A percentile compares a stretch with the other conserved stretches of the same genome.
phyloP scores from a whole-genome alignment of 2,888 invertebrate species.

The Deladenus siricidicola region DNA sequence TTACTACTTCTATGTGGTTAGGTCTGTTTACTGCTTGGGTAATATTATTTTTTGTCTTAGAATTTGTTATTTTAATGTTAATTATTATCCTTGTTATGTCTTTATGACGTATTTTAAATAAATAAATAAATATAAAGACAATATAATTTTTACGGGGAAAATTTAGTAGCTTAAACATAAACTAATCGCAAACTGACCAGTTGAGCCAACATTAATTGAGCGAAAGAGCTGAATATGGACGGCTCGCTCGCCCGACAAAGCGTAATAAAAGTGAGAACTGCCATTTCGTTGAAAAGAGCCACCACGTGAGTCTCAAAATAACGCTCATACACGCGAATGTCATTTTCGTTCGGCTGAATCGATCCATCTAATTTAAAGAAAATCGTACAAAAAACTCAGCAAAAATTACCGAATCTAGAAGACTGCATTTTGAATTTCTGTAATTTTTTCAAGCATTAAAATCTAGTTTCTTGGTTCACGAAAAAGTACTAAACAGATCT shows the following conservation, averaged over 20 bases:
- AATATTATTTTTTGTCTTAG: too few relatives aligned
- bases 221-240: slow-evolving; percentile 29
- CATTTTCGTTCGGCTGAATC: slow-evolving; percentile 10
- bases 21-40: too few relatives aligned
- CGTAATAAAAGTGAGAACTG: slow-evolving; percentile 26
- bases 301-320: slow-evolving; percentile 24
- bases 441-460: too few relatives aligned
- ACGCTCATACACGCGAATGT: slow-evolving; percentile 20
- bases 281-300: slow-evolving; percentile 25
- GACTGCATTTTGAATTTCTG: neutral
- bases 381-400: neutral
- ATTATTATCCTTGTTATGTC: too few relatives aligned
- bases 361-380: slow-evolving; percentile 3
- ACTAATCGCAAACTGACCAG: slow-evolving; percentile 30
- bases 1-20: too few relatives aligned
- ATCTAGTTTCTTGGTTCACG: too few relatives aligned
- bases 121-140: neutral
- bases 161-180: too few relatives aligned
- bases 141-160: neutral
- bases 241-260: slow-evolving; percentile 27
- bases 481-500: too few relatives aligned
- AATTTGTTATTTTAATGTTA: too few relatives aligned
- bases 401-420: neutral
- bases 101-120: neutral
- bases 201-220: slow-evolving; percentile 35